These are phyloP conservation scores for Pseudomyrmex dendroicus DNA, from an alignment of 1,140 invertebrate species.

Conservation along the genomic window DNA sequence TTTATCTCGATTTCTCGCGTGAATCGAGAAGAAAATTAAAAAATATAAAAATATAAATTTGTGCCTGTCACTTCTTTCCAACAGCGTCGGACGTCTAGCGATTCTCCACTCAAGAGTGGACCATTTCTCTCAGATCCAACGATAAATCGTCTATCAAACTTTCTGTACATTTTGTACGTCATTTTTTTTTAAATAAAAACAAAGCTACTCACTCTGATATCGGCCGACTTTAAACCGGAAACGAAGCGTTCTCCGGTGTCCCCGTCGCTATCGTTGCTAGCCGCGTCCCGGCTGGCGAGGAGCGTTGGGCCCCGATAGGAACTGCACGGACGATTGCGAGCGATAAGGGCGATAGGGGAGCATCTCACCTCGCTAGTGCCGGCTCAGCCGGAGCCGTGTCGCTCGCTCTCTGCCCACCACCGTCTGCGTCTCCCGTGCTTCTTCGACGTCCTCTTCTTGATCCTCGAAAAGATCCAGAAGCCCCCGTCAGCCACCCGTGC, in stretches of 20 bases:
- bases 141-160: neutral
- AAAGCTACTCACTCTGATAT: conserved; percentile 33
- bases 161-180: neutral
- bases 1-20: no score
- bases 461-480: conserved; percentile 76
- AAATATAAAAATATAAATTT: neutral
- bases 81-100: no score
- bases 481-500: conserved; percentile 42
- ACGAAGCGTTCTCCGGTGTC: conserved; percentile 54
- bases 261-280: conserved; percentile 59
- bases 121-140: neutral
- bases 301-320: conserved; percentile 75
- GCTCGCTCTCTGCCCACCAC: conserved; percentile 74
- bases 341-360: conserved; percentile 77
- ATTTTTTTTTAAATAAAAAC: neutral
- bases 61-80: neutral
- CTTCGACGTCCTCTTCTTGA: conserved; percentile 80
- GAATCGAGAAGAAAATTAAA: neutral
- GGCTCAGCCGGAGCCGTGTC: conserved; percentile 74
- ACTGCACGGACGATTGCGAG: conserved; percentile 79
- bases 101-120: no score
- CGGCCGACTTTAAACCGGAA: conserved; percentile 27
- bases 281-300: conserved; percentile 57
- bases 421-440: conserved; percentile 80
- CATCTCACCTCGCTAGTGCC: conserved; percentile 79